Base-by-base conservation (phyloP, 2,888 invertebrate genomes). In the Sesia apiformis region DNA sequence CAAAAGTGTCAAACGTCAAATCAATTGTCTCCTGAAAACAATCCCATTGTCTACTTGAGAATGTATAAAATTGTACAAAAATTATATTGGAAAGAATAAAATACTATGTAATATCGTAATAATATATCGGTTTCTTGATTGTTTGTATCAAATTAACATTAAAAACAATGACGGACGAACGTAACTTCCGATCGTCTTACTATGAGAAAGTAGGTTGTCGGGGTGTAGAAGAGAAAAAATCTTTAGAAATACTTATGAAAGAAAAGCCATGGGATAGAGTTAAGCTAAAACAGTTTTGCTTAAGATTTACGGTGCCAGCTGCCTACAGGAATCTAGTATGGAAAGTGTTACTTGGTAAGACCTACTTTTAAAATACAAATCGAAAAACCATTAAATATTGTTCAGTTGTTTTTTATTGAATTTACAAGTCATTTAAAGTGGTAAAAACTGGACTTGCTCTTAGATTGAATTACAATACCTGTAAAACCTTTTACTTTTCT, bases 121-220 rank as follows among this genome's bases (percentile, higher is more conserved):
- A 23, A 23, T 23, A 23, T 23, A 23, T 23, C 23, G 23, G 23
- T 23, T 23, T 23, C 23, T 23, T 23, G 23, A 23, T 23, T 23
- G 23, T 23, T 23, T 23, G 23, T 23, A 23, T 23, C 23, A 23
- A 23, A 23, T 23, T 2, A 23, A 23, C 23, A 23, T 23, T 23
- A 23, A 23, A 1, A 23, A 46, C 4, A 63, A 87, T 81, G 78
- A 87, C 92, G 7, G 95, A 95, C 70, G 94, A 95, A 74, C 88
- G 95, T 61, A 95, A 95, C 82, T 95, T 95, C 78, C 92, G 95
- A 42, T 95, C 95, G 0, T 93, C 94, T 3, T 95, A 95, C 71
- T 95, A 95, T 67, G 95, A 95, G 80, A 95, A 95, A 86, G 96
- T 97, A 6, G 97, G 97, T 43, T 97, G 96, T 80, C 92, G 95